Percentiles rank a stretch among this genome's conserved stretches.
phyloP scores from a whole-genome alignment of 2,113 vertebrate species.

The Malurus cyaneus region DNA sequence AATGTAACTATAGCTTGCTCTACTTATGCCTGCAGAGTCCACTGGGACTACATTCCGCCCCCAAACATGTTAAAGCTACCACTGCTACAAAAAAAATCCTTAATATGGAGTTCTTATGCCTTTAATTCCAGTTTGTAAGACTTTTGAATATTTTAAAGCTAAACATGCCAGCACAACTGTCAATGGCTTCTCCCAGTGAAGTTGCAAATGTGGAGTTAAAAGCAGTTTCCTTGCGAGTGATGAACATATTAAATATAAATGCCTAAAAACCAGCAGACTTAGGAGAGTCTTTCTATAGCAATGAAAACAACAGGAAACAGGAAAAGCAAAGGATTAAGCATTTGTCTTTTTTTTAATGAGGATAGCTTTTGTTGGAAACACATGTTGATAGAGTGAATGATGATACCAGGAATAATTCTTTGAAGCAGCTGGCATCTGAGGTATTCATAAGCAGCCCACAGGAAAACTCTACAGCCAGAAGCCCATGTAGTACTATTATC shows the following conservation, averaged over 20 bases:
- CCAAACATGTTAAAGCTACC: background rate
- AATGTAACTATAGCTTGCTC: background rate
- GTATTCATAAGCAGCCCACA: slow-evolving; percentile 1
- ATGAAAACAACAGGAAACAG: background rate
- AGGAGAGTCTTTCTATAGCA: background rate
- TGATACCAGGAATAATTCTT: slow-evolving; percentile 20
- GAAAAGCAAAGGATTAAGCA: background rate
- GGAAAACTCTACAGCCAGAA: slow-evolving; percentile 12
- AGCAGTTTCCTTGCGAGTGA: background rate
- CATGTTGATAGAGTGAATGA: background rate
- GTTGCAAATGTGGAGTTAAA: background rate
- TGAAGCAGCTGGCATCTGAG: background rate
- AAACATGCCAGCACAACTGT: background rate
- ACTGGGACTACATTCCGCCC: background rate
- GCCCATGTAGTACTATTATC: background rate
- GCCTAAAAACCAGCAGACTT: background rate
- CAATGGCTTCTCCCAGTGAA: background rate
- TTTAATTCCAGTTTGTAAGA: background rate
- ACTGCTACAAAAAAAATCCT: background rate
- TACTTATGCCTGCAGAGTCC: background rate
- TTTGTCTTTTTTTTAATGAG: slow-evolving; percentile 23
- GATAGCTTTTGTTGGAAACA: slow-evolving; percentile 15
- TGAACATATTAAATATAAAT: background rate
- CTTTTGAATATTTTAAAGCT: background rate
- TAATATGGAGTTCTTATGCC: background rate